Evolutionary conservation across 2,797 vertebrate genomes (phyloP).

Genomic region (Octomys mimax): DNA sequence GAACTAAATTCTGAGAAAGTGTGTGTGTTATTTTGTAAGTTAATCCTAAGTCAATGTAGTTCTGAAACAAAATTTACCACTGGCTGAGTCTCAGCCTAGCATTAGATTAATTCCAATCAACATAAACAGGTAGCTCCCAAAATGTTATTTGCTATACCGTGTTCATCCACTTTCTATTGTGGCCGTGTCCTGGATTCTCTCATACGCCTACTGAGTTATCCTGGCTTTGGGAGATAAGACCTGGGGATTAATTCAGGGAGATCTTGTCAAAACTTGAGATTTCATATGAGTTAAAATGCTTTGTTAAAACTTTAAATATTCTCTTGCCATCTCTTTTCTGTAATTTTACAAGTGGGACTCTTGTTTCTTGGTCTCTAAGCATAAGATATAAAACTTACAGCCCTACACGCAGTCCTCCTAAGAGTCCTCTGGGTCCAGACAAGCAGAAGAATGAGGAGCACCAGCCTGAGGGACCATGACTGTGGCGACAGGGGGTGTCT

Average conservation of each 20-base stretch:
- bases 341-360: constrained; percentile 8
- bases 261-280: constrained; percentile 19
- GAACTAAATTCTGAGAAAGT: not conserved
- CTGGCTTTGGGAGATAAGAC: not conserved
- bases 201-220: constrained; percentile 23
- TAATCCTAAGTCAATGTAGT: constrained; percentile 9
- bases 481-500: not conserved
- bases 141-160: not conserved
- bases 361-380: not conserved
- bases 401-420: not conserved
- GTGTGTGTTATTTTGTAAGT: constrained; percentile 22
- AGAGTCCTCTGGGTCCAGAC: not conserved
- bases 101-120: constrained; percentile 32
- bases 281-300: constrained; percentile 21
- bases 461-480: not conserved
- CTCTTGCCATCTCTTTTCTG: not conserved
- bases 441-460: rapidly evolving
- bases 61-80: not conserved
- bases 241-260: not conserved
- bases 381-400: not conserved
- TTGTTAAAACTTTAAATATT: constrained; percentile 53
- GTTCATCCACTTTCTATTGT: not conserved
- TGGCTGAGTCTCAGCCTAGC: not conserved
- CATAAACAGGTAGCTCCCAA: constrained; percentile 40
- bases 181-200: not conserved